These are phyloP conservation scores for Silurus aristotelis DNA, from an alignment of 2,797 vertebrate genomes.

Conservation along the genomic window DNA sequence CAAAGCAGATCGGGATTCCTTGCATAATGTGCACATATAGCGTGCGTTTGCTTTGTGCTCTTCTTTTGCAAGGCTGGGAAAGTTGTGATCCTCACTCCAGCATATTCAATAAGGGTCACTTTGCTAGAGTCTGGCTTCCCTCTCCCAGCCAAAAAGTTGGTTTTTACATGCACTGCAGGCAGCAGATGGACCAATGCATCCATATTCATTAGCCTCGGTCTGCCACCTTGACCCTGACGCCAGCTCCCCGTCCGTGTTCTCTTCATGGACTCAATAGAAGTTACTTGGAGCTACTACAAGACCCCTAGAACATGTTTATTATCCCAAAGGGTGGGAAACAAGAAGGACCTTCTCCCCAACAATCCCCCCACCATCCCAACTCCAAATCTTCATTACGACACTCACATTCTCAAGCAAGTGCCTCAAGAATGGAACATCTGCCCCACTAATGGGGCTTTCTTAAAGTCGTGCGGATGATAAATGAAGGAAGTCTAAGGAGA, in stretches of 20 bases:
- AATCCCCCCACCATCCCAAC: slow-evolving; percentile 1
- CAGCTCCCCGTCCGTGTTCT: slow-evolving; percentile 66
- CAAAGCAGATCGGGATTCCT: slow-evolving; percentile 9
- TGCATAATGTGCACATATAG: slow-evolving; percentile 1
- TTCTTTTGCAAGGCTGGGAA: slow-evolving; percentile 38
- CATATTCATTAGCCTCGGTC: slow-evolving; percentile 74
- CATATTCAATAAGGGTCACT: slow-evolving; percentile 33
- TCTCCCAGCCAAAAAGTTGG: slow-evolving; percentile 54
- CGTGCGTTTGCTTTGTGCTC: slow-evolving; percentile 3
- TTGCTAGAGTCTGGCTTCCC: slow-evolving; percentile 7
- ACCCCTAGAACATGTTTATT: slow-evolving; percentile 57
- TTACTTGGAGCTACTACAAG: slow-evolving; percentile 52
- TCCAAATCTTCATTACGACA: slow-evolving; percentile 54
- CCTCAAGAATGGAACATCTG: slow-evolving; percentile 64
- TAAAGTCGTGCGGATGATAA: slow-evolving; percentile 61
- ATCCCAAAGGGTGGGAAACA: slow-evolving; percentile 60
- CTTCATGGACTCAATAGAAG: slow-evolving; percentile 66
- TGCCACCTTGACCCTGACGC: slow-evolving; percentile 73
- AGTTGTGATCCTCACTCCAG: slow-evolving; percentile 26
- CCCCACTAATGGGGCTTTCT: slow-evolving; percentile 56
- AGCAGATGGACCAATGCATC: slow-evolving; percentile 74
- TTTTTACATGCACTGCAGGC: slow-evolving; percentile 64
- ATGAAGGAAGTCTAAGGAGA: slow-evolving; percentile 60
- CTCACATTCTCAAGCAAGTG: slow-evolving; percentile 45
- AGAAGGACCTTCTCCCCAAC: slow-evolving; percentile 16